phyloP scores from a whole-genome alignment of 1,140 invertebrate genomes.

The Listronotus oregonensis region DNA sequence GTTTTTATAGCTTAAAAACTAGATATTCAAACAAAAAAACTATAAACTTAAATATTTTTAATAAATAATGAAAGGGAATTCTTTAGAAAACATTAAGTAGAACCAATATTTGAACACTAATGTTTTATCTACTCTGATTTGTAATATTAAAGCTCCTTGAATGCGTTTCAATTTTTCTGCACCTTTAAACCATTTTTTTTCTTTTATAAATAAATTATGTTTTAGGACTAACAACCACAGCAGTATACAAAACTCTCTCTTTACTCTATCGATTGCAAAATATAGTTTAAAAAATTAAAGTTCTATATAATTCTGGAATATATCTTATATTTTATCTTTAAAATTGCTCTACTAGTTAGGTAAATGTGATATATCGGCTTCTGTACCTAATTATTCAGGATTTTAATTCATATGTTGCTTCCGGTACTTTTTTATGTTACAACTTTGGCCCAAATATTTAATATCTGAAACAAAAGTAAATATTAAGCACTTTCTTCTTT shows the following conservation, averaged over 20 bases:
- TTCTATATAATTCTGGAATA: constrained; percentile 26
- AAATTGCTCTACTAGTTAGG: not conserved
- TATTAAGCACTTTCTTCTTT: too few species aligned
- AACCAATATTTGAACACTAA: not conserved
- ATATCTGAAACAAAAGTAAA: constrained; percentile 12
- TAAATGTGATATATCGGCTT: constrained; percentile 8
- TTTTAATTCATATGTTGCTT: not conserved
- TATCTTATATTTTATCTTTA: constrained; percentile 12
- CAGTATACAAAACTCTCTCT: constrained; percentile 29
- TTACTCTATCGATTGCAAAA: constrained; percentile 24
- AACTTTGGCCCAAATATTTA: constrained; percentile 16
- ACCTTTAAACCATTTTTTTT: constrained; percentile 2
- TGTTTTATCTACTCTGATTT: not conserved
- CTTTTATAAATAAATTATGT: constrained; percentile 21
- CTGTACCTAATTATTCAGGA: not conserved
- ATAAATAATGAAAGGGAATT: too few species aligned
- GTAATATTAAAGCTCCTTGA: constrained; percentile 13
- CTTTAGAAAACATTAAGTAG: too few species aligned
- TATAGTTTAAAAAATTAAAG: constrained; percentile 37
- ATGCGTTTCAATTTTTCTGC: constrained; percentile 1
- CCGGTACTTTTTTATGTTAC: not conserved
- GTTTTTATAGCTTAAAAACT: too few species aligned
- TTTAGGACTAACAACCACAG: constrained; percentile 23
- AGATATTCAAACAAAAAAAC: too few species aligned
- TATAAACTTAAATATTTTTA: too few species aligned